Percentiles rank a stretch among this genome's conserved stretches.
Evolutionary conservation across 1,140 invertebrate species (phyloP).

Genomic region (Cardiocondyla obscurior): DNA sequence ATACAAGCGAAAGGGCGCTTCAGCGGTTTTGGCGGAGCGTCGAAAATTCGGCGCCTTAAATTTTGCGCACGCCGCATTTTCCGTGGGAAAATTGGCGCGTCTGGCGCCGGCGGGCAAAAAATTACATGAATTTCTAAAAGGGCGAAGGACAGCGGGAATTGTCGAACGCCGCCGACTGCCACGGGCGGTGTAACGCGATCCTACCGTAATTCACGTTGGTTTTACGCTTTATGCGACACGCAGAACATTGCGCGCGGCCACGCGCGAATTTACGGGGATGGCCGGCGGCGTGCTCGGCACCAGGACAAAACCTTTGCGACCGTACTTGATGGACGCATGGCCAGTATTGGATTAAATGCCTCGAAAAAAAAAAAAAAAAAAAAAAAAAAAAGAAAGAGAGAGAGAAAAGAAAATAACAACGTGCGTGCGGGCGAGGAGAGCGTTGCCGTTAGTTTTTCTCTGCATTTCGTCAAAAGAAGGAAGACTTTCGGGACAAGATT

Average conservation of each 20-base stretch:
- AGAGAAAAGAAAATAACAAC: slow-evolving; percentile 66
- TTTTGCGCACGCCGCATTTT: slow-evolving; percentile 59
- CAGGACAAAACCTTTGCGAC: slow-evolving; percentile 82
- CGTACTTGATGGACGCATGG: slow-evolving; percentile 81
- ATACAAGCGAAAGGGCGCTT: background rate
- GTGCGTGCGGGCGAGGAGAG: slow-evolving; percentile 56
- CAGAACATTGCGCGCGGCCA: slow-evolving; percentile 80
- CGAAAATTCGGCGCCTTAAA: slow-evolving; percentile 57
- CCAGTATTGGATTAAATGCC: slow-evolving; percentile 80
- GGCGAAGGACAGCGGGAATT: slow-evolving; percentile 80
- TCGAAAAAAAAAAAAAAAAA: slow-evolving; percentile 67
- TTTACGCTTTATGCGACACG: slow-evolving; percentile 84
- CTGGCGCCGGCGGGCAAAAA: slow-evolving; percentile 71
- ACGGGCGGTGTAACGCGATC: slow-evolving; percentile 80
- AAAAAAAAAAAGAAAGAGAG: slow-evolving; percentile 68
- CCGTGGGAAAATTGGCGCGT: slow-evolving; percentile 73
- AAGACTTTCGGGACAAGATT: background rate
- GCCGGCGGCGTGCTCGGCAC: slow-evolving; percentile 67
- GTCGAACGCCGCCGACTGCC: slow-evolving; percentile 76
- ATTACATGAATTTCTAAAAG: slow-evolving; percentile 80
- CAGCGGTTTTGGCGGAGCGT: background rate
- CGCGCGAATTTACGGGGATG: slow-evolving; percentile 82
- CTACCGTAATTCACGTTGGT: slow-evolving; percentile 84
- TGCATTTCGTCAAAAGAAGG: background rate
- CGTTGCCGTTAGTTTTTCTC: slow-evolving; percentile 27